Conservation (phyloP, 2,888 invertebrate species). For the Mongoloraphidia duomilia region DNA sequence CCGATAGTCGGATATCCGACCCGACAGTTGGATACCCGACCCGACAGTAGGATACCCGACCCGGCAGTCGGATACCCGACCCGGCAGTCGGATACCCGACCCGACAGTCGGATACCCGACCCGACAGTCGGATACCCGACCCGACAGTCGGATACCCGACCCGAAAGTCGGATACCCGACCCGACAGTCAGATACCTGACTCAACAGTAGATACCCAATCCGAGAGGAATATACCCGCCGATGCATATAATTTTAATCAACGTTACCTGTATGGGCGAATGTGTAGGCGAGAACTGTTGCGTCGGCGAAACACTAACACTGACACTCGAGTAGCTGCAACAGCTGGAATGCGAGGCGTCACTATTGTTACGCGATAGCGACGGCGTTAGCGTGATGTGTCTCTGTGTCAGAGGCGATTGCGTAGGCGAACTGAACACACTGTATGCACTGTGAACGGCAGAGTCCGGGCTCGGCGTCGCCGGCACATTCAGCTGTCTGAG, state of each 20-base stretch:
- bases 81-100: no score
- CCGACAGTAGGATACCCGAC: no score
- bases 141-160: no score
- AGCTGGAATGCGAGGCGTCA: slow-evolving; percentile 80
- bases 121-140: no score
- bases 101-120: no score
- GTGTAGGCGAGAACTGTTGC: slow-evolving; percentile 65
- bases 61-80: no score
- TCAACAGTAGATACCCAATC: neutral
- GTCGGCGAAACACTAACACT: slow-evolving; percentile 36
- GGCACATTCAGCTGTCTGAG: slow-evolving; percentile 43
- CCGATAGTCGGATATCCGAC: no score
- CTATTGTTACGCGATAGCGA: slow-evolving; percentile 80
- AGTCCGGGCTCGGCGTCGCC: slow-evolving; percentile 75
- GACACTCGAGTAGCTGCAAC: slow-evolving; percentile 68
- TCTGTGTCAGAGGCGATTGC: slow-evolving; percentile 71
- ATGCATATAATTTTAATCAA: slow-evolving; percentile 1
- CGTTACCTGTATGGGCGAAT: slow-evolving; percentile 64
- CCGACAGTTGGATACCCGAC: no score
- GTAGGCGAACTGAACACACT: slow-evolving; percentile 72
- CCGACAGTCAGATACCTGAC: no score
- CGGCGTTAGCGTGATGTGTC: slow-evolving; percentile 68
- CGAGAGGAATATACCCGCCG: neutral
- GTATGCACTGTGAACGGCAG: slow-evolving; percentile 80
- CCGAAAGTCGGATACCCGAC: no score